Percentiles rank a stretch among this genome's conserved stretches.
Conservation (phyloP, 2,888 invertebrate species). For the Polymixis flavicincta region DNA sequence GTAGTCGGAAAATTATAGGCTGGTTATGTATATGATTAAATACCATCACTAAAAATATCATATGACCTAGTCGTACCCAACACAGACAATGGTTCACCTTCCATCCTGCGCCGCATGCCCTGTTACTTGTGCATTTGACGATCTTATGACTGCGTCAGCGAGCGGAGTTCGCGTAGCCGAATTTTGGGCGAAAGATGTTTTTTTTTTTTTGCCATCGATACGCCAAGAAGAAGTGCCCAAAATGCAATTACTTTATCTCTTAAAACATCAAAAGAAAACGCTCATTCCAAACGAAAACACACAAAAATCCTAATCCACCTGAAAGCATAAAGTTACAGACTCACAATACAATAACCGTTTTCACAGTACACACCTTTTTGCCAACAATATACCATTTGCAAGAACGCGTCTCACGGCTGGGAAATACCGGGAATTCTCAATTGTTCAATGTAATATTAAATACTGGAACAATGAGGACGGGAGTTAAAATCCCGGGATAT, state of each 20-base stretch:
- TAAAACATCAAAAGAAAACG: constrained; percentile 18
- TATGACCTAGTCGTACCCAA: background rate
- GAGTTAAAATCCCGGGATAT: constrained; percentile 53
- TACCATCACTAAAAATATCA: background rate
- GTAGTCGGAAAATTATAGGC: too few relatives aligned
- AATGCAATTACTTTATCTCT: background rate
- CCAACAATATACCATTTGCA: constrained; percentile 58
- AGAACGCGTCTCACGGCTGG: constrained; percentile 40
- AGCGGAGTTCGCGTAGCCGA: too few relatives aligned
- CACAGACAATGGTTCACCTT: too few relatives aligned
- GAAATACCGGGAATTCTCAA: constrained; percentile 56
- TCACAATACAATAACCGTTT: constrained; percentile 45
- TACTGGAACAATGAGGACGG: constrained; percentile 61
- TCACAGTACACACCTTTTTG: constrained; percentile 39
- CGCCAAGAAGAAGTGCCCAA: too few relatives aligned
- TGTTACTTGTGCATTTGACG: too few relatives aligned
- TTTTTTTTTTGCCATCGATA: too few relatives aligned
- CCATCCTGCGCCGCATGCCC: too few relatives aligned
- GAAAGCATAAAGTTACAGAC: constrained; percentile 17
- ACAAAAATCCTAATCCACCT: constrained; percentile 22
- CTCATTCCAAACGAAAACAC: constrained; percentile 24
- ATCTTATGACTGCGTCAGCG: too few relatives aligned
- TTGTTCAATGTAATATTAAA: constrained; percentile 69
- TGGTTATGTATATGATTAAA: too few relatives aligned
- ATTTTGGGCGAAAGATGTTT: too few relatives aligned